A percentile compares a stretch with the other conserved stretches of the same genome.
Evolutionary conservation across 2,888 invertebrate genomes (phyloP).

Genomic region (Clivina fossor): DNA sequence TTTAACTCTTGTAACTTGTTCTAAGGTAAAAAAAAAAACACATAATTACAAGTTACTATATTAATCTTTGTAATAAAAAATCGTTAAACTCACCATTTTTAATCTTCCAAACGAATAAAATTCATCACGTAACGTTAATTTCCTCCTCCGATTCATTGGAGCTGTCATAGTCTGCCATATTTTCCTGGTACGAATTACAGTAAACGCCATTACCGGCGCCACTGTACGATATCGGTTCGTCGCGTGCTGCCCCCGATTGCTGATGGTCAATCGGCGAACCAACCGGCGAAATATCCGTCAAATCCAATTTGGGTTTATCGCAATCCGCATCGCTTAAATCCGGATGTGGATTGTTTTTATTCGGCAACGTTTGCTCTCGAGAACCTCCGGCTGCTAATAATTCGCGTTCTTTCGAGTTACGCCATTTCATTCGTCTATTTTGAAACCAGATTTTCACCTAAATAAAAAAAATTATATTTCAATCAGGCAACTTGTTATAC

Average conservation of each 20-base stretch:
- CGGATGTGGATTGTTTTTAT: slow-evolving; percentile 95
- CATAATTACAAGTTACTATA: too few relatives aligned
- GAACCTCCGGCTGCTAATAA: slow-evolving; percentile 91
- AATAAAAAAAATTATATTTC: neutral
- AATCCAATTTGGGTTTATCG: slow-evolving; percentile 69
- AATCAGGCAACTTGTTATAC: too few relatives aligned
- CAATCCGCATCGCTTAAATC: slow-evolving; percentile 89
- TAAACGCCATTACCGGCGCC: slow-evolving; percentile 6
- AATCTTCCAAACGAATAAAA: too few relatives aligned
- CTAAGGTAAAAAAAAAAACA: too few relatives aligned
- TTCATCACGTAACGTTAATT: slow-evolving; percentile 84
- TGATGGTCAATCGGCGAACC: slow-evolving; percentile 48
- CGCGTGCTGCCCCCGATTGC: slow-evolving; percentile 34
- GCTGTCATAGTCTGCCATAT: slow-evolving; percentile 20
- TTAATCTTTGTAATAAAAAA: too few relatives aligned
- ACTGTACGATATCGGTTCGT: slow-evolving; percentile 7
- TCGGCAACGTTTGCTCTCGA: slow-evolving; percentile 91
- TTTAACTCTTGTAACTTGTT: too few relatives aligned
- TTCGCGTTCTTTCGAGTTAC: slow-evolving; percentile 96
- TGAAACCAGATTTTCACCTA: slow-evolving; percentile 93
- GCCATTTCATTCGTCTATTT: slow-evolving; percentile 98
- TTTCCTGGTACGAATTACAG: slow-evolving; percentile 3
- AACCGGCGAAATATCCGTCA: slow-evolving; percentile 60
- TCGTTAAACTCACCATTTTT: too few relatives aligned
- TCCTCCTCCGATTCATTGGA: slow-evolving; percentile 72